These are phyloP conservation scores for Petrocephalus sullivani DNA, from an alignment of 2,797 vertebrate species.

Conservation along the genomic window DNA sequence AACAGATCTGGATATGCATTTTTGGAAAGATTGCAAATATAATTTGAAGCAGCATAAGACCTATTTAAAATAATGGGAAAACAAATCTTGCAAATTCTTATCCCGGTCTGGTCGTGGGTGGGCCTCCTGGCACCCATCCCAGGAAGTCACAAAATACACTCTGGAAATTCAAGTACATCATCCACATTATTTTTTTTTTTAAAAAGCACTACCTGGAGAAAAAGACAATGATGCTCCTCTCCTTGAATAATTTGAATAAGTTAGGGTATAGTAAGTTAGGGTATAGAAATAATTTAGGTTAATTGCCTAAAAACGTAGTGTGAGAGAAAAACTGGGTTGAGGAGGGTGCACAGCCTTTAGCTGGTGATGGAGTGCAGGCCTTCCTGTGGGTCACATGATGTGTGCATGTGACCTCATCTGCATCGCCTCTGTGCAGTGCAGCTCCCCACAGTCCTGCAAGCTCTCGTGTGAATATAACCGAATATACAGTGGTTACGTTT, in stretches of 20 bases:
- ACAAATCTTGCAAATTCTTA: not conserved
- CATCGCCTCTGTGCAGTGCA: not conserved
- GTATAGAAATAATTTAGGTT: not conserved
- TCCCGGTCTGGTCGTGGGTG: not conserved
- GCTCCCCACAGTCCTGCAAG: not conserved
- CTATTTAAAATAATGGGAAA: not conserved
- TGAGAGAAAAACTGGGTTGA: not conserved
- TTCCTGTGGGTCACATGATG: not conserved
- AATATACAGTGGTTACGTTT: not conserved
- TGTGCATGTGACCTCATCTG: slow-evolving; percentile 4
- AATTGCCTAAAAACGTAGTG: not conserved
- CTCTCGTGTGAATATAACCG: not conserved
- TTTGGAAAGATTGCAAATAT: not conserved
- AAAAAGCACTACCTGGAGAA: not conserved
- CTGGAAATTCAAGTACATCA: not conserved
- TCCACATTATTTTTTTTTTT: not conserved
- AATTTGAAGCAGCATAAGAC: not conserved
- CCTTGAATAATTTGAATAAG: not conserved
- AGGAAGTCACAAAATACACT: not conserved
- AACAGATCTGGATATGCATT: not conserved
- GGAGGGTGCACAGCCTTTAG: not conserved
- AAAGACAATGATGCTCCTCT: not conserved
- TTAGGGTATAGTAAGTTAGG: not conserved
- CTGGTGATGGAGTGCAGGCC: not conserved
- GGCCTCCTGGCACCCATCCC: not conserved